These are phyloP conservation scores for Formica exsecta DNA, from an alignment of 1,140 invertebrate genomes.

Conservation along the genomic window DNA sequence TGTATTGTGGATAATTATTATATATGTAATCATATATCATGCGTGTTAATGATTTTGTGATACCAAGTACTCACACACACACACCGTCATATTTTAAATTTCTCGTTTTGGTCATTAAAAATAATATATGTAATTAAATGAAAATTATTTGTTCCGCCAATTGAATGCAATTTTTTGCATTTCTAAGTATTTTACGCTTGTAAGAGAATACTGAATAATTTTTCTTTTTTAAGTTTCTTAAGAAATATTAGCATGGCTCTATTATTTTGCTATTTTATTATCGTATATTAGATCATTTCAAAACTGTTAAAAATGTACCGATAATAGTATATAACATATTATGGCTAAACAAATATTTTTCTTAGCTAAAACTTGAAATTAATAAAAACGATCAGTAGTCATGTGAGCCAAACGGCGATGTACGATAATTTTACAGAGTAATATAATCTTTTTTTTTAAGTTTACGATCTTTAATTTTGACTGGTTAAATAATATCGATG, in stretches of 20 bases:
- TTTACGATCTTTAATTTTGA: neutral
- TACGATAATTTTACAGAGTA: no score
- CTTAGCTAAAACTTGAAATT: neutral
- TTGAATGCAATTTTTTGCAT: neutral
- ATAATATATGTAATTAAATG: neutral
- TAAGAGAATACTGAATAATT: neutral
- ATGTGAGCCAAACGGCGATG: no score
- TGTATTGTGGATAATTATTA: neutral
- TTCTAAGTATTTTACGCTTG: neutral
- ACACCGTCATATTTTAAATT: neutral
- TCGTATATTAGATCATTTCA: neutral
- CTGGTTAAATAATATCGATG: no score
- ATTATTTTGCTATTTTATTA: neutral
- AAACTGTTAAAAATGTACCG: neutral
- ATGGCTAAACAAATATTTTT: no score
- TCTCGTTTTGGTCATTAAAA: neutral
- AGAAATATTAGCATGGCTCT: neutral
- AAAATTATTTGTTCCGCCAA: conserved; percentile 16
- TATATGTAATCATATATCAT: neutral
- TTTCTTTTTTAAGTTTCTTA: neutral
- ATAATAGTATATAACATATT: neutral
- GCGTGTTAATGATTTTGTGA: neutral
- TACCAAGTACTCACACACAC: neutral
- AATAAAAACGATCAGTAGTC: neutral
- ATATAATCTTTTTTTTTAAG: neutral